Evolutionary conservation across 2,113 vertebrate species (phyloP).

Genomic region (Heptranchias perlo): DNA sequence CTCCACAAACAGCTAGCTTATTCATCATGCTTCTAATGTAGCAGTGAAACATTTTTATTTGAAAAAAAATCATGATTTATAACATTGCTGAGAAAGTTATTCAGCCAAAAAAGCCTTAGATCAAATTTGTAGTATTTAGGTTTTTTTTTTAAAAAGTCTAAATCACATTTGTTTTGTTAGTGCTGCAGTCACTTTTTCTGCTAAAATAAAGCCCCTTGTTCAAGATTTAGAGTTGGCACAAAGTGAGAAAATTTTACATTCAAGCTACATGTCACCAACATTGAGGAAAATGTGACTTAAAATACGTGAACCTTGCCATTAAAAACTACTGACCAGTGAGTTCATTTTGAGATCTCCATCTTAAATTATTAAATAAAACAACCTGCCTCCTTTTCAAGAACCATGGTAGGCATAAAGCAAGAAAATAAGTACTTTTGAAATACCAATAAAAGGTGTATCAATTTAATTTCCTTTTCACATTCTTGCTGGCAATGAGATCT

Average conservation of each 20-base stretch:
- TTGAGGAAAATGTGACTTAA: background rate
- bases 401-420: background rate
- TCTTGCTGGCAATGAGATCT: slow-evolving; percentile 22
- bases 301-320: background rate
- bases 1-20: background rate
- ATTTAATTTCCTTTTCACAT: background rate
- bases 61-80: background rate
- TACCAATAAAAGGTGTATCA: background rate
- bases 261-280: background rate
- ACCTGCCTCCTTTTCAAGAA: slow-evolving; percentile 6
- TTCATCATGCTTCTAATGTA: background rate
- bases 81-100: background rate
- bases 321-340: background rate
- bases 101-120: background rate
- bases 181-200: background rate
- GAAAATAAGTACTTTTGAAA: slow-evolving; percentile 1
- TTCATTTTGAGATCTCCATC: background rate
- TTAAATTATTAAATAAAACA: background rate
- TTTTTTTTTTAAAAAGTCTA: background rate
- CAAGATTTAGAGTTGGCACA: background rate
- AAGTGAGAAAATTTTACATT: background rate
- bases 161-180: background rate
- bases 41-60: background rate
- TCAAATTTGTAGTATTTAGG: background rate
- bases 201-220: background rate